Conservation (phyloP, 2,113 vertebrate genomes). For the Cacatua alba region DNA sequence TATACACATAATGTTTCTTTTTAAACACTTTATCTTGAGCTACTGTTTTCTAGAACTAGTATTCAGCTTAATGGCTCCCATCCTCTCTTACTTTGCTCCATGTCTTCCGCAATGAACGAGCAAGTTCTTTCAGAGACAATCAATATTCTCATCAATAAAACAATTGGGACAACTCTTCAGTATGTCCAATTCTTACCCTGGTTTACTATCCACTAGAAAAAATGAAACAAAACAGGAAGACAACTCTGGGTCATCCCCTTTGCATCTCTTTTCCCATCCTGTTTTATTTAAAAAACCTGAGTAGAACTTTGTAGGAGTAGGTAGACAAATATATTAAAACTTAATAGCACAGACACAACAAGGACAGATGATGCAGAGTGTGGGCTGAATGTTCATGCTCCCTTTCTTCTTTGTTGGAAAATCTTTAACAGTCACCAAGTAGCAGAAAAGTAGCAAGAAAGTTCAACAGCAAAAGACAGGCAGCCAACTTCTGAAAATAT, state of each 20-base stretch:
- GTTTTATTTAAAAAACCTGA: neutral
- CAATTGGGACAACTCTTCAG: neutral
- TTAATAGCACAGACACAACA: neutral
- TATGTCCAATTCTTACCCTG: neutral
- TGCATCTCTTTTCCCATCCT: neutral
- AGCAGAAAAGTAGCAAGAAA: neutral
- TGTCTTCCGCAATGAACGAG: neutral
- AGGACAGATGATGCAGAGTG: neutral
- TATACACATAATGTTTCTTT: neutral
- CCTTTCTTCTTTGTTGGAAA: neutral
- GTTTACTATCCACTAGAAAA: neutral
- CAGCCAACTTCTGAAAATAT: neutral
- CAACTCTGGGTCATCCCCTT: neutral
- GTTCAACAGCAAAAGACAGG: neutral
- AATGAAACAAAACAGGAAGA: neutral
- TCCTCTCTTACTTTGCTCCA: neutral
- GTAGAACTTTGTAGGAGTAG: neutral
- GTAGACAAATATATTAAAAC: neutral
- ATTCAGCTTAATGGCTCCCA: neutral
- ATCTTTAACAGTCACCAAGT: neutral
- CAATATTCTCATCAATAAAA: neutral
- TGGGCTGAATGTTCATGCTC: neutral
- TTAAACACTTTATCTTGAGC: neutral
- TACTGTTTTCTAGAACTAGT: neutral
- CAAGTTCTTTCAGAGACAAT: conserved; percentile 5